phyloP scores from a whole-genome alignment of 2,888 invertebrate genomes.

The Gastracanthus pulcherrimus region DNA sequence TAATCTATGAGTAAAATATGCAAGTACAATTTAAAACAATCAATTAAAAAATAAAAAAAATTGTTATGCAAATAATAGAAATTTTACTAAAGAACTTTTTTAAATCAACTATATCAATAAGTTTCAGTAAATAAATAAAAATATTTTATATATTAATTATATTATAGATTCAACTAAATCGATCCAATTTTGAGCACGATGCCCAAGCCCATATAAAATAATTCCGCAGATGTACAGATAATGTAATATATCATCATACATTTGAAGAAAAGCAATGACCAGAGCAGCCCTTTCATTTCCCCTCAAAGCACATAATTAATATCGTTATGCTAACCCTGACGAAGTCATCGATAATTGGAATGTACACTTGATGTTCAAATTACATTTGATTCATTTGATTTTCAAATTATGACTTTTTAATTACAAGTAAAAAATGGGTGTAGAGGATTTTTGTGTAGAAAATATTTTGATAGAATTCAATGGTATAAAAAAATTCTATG shows the following conservation, averaged over 20 bases:
- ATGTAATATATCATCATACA: slow-evolving; percentile 6
- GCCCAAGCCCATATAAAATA: slow-evolving; percentile 22
- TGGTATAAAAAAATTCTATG: neutral
- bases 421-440: no score
- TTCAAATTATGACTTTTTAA: no score
- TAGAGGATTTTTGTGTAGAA: no score
- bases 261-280: neutral
- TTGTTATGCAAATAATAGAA: no score
- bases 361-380: neutral
- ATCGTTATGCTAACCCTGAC: neutral
- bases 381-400: neutral
- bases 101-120: neutral
- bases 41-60: no score
- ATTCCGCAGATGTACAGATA: neutral
- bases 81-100: neutral
- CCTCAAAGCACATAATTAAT: slow-evolving; percentile 25
- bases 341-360: neutral
- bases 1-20: no score
- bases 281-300: neutral
- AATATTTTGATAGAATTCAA: no score
- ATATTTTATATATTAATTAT: neutral
- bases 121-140: neutral
- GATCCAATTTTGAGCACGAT: slow-evolving; percentile 3
- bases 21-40: no score
- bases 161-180: slow-evolving; percentile 2